Conservation (phyloP, 1,140 invertebrate species). For the Telenomus remus region DNA sequence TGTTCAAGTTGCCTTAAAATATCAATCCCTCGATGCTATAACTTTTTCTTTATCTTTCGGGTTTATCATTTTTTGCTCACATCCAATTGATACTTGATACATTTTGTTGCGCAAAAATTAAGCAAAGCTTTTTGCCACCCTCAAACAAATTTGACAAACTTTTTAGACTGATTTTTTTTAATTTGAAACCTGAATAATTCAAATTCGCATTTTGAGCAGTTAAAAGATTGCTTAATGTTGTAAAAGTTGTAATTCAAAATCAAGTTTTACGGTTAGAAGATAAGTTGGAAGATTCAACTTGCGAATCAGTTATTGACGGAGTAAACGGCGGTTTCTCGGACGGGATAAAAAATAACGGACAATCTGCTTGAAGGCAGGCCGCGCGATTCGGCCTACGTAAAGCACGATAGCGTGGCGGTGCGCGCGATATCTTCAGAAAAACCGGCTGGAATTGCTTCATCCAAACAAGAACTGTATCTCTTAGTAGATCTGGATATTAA, state of each 20-base stretch:
- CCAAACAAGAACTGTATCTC: constrained; percentile 68
- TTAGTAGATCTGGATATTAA: constrained; percentile 69
- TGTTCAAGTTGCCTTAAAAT: constrained; percentile 24
- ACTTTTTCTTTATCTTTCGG: not conserved
- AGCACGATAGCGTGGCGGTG: constrained; percentile 53
- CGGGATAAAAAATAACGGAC: constrained; percentile 30
- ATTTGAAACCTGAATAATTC: no score
- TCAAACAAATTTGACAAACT: no score
- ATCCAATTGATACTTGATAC: not conserved
- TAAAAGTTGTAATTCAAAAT: no score
- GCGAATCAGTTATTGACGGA: not conserved
- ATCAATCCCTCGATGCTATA: not conserved
- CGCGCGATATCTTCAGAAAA: constrained; percentile 67
- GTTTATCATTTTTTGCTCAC: constrained; percentile 8
- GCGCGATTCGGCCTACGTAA: constrained; percentile 46
- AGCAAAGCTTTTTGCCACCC: no score
- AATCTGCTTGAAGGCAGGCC: constrained; percentile 38
- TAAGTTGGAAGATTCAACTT: no score
- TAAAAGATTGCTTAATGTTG: no score
- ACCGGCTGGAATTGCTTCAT: constrained; percentile 71
- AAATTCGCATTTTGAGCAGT: no score
- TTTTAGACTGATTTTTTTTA: no score
- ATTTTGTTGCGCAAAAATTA: no score
- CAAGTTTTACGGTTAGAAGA: no score
- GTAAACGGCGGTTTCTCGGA: constrained; percentile 11